Conservation (phyloP, 2,888 invertebrate genomes). For the Yponomeuta malinellus region DNA sequence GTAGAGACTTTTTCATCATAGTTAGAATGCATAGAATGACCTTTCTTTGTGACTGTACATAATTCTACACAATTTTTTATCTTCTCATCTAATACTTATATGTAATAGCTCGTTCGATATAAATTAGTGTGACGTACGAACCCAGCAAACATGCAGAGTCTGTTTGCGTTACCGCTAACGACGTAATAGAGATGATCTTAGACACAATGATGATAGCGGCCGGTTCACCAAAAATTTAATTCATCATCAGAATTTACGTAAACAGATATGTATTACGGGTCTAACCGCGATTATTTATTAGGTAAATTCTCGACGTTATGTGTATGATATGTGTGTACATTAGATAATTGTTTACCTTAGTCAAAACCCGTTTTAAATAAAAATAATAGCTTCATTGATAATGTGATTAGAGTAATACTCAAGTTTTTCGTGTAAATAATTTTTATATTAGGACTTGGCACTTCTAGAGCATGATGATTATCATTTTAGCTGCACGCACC, state of each 20-base stretch:
- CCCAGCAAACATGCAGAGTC: not conserved
- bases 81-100: not conserved
- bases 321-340: no score
- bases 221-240: not conserved
- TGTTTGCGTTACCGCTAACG: not conserved
- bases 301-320: no score
- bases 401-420: not conserved
- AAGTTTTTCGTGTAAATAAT: not conserved
- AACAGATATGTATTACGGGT: not conserved
- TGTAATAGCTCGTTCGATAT: not conserved
- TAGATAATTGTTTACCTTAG: no score
- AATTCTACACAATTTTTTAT: not conserved
- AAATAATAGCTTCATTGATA: no score
- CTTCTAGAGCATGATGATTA: slow-evolving; percentile 34
- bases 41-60: not conserved
- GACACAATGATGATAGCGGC: not conserved
- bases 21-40: not conserved
- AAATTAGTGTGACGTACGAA: not conserved
- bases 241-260: not conserved
- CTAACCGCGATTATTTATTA: no score
- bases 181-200: not conserved
- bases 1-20: no score
- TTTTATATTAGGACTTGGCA: slow-evolving; percentile 29
- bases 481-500: slow-evolving; percentile 2
- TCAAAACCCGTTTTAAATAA: no score